Base-by-base conservation (phyloP, 2,797 vertebrate species). In the Delichon dasypus region DNA sequence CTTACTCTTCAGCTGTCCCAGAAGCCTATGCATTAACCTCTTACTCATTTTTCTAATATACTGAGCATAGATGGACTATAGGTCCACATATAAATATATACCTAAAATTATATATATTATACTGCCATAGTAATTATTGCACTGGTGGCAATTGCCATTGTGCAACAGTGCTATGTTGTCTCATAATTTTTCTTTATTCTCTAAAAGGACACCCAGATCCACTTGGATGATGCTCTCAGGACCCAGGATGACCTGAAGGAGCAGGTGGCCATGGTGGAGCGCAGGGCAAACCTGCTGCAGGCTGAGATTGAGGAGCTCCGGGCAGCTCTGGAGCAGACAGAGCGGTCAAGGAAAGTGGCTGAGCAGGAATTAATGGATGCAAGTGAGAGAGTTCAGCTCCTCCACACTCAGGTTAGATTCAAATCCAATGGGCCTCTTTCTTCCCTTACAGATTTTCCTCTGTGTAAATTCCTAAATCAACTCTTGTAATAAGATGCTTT, bases 261-360 rank as follows among this genome's bases (percentile, higher is more conserved):
- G 85, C 85, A 80, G 47, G 85, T 88, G 76, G 85, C 85, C 68
- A 88, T 88, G 85, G 85, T 88, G 85, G 85, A 88, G 26, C 85
- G 85, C 61, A 74, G 76, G 5, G 85, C 85, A 74, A 88, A 88
- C 77, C 85, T 88, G 30, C 68, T 88, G 85, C 76, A n/a, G n/a
- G n/a, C n/a, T n/a, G n/a, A n/a, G n/a, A n/a, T n/a, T n/a, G n/a
- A n/a, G n/a, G n/a, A n/a, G 76, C 85, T 88, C 13, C 61, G 85
- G 25, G 76, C 76, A 66, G 85, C 85, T 11, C 76, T 80, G 85
- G 85, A 88, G 40, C 85, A 88, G 17, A 88, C 76, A 0, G 76
- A 88, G 5, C 1, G 76, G 1, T 88, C 85, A 88, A n/a, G n/a
- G n/a, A n/a, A n/a, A n/a, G n/a, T n/a, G n/a, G n/a, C n/a, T n/a